A percentile compares a stretch with the other conserved stretches of the same genome.
Conservation (phyloP, 2,113 vertebrate genomes). For the Nesospiza acunhae region DNA sequence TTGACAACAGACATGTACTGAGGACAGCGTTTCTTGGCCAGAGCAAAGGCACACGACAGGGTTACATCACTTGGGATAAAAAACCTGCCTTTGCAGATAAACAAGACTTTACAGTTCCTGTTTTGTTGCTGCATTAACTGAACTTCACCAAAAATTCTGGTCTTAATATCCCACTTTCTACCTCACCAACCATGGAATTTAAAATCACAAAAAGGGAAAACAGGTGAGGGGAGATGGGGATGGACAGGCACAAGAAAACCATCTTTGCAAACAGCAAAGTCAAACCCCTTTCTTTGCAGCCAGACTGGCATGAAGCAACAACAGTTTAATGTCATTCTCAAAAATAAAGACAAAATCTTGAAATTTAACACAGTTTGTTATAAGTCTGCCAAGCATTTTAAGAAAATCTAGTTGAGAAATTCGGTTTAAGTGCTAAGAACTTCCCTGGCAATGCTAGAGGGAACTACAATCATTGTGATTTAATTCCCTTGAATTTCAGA, state of each 20-base stretch:
- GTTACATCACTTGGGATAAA: background rate
- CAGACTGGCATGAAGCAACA: background rate
- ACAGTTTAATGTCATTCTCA: background rate
- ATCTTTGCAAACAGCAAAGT: background rate
- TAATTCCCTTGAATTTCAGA: conserved; percentile 30
- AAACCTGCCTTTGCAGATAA: background rate
- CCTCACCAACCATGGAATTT: background rate
- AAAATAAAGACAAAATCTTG: background rate
- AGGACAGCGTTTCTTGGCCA: background rate
- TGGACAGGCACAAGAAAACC: background rate
- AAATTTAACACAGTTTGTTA: background rate
- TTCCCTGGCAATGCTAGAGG: background rate
- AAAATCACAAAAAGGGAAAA: background rate
- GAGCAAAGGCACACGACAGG: rapidly evolving
- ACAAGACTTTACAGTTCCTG: background rate
- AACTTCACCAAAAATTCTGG: background rate
- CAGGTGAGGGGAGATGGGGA: background rate
- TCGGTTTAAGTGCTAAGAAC: background rate
- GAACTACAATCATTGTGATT: conserved; percentile 5
- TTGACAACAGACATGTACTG: background rate
- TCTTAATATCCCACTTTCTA: background rate
- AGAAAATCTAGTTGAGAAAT: background rate
- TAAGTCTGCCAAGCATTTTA: background rate
- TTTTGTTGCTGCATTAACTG: background rate
- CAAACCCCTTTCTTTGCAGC: background rate